A percentile compares a stretch with the other conserved stretches of the same genome.
Evolutionary conservation across 2,113 vertebrate genomes (phyloP).

Genomic region (Tychaedon coryphoeus): DNA sequence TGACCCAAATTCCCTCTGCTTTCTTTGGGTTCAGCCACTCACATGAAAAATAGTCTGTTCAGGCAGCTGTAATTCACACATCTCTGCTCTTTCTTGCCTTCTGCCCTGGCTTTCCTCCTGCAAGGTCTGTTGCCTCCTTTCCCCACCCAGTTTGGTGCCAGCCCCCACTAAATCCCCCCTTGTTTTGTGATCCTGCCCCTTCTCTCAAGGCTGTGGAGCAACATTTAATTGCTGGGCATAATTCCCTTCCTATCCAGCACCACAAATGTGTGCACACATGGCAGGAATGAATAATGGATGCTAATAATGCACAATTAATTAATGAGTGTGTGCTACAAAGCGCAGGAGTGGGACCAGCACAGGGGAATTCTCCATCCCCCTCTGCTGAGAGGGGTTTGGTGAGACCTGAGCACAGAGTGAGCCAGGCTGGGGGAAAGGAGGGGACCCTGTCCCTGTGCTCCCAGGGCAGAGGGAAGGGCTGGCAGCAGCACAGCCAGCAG

Average conservation of each 20-base stretch:
- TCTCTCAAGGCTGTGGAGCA: not conserved
- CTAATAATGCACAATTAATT: constrained; percentile 31
- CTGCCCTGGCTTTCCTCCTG: not conserved
- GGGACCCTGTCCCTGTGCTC: not conserved
- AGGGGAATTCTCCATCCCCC: not conserved
- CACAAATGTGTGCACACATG: not conserved
- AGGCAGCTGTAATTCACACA: not conserved
- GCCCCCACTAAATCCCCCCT: not conserved
- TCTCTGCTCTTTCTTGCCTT: not conserved
- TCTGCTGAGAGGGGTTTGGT: not conserved
- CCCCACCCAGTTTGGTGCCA: not conserved
- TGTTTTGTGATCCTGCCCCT: not conserved
- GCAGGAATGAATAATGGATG: not conserved
- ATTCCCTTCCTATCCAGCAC: not conserved
- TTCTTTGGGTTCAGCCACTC: not conserved
- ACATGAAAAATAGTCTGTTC: not conserved
- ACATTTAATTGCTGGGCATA: not conserved
- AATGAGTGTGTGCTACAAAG: not conserved
- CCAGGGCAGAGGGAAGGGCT: not conserved
- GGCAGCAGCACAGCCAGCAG: not conserved
- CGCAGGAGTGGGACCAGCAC: not conserved
- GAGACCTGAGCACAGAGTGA: not conserved
- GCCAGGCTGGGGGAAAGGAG: not conserved
- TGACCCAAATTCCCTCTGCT: not conserved
- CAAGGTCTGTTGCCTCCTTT: not conserved